Percentiles rank a stretch among this genome's conserved stretches.
Conservation (phyloP, 1,140 invertebrate species). For the Subanguina moxae region DNA sequence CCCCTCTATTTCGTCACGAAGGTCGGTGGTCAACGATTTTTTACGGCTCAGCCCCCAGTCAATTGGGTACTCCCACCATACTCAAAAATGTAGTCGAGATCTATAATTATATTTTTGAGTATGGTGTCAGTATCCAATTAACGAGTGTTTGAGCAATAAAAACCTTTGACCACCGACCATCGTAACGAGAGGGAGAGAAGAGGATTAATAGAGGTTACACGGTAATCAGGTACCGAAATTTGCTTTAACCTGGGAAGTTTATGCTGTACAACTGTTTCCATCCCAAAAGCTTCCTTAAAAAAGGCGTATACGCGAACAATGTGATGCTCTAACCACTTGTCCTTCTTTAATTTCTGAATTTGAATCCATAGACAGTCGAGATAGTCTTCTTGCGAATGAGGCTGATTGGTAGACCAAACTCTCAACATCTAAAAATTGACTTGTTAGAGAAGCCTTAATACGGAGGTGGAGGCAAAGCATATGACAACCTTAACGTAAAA, state of each 20-base stretch:
- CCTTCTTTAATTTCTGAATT: conserved; percentile 80
- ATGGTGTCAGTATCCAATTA: no score
- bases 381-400: conserved; percentile 96
- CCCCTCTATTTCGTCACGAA: no score
- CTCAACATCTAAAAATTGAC: conserved; percentile 63
- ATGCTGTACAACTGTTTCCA: conserved; percentile 77
- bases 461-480: background rate
- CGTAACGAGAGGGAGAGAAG: no score
- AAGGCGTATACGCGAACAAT: conserved; percentile 88
- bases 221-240: no score
- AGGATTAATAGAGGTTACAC: no score
- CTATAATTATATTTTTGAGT: no score
- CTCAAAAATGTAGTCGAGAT: no score
- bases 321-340: conserved; percentile 95
- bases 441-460: conserved; percentile 2
- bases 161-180: no score
- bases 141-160: no score
- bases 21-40: no score
- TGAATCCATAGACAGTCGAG: conserved; percentile 95
- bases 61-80: no score
- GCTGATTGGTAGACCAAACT: conserved; percentile 84
- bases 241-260: conserved; percentile 69
- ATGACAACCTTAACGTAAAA: conserved; percentile 39
- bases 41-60: no score
- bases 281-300: conserved; percentile 88